A percentile compares a stretch with the other conserved stretches of the same genome.
Conservation (phyloP, 2,888 invertebrate species). For the Cataglyphis albicans region DNA sequence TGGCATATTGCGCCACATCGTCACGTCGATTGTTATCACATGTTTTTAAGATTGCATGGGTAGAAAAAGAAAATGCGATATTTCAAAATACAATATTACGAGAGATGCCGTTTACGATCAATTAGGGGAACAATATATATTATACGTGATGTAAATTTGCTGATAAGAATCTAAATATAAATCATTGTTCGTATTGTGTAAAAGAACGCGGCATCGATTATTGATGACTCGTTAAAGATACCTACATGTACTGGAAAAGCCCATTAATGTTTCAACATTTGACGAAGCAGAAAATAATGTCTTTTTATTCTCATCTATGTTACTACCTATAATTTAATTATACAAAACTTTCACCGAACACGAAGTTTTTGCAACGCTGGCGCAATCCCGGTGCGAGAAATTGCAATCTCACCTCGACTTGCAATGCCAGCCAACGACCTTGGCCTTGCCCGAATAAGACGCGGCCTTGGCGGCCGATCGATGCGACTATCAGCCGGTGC, state of each 20-base stretch:
- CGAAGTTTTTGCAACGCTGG: constrained; percentile 54
- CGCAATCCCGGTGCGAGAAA: constrained; percentile 67
- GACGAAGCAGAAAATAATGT: neutral
- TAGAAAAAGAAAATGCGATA: neutral
- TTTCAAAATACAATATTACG: neutral
- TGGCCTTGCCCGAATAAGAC: constrained; percentile 83
- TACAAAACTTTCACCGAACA: constrained; percentile 34
- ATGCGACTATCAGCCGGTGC: constrained; percentile 76
- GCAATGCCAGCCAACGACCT: constrained; percentile 81
- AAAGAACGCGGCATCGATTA: neutral
- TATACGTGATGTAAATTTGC: neutral
- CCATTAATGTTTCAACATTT: neutral
- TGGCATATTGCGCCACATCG: constrained; percentile 15
- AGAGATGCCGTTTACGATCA: neutral
- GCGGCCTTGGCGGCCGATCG: constrained; percentile 82
- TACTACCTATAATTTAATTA: neutral
- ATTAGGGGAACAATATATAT: neutral
- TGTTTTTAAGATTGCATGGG: neutral
- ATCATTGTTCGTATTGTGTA: neutral
- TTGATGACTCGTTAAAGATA: neutral
- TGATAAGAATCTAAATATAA: neutral
- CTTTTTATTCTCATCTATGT: neutral
- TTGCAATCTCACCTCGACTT: constrained; percentile 74
- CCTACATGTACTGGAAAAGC: neutral
- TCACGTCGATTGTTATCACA: neutral